Evolutionary conservation across 2,113 vertebrate genomes (phyloP).

Genomic region (Ctenomys sociabilis): DNA sequence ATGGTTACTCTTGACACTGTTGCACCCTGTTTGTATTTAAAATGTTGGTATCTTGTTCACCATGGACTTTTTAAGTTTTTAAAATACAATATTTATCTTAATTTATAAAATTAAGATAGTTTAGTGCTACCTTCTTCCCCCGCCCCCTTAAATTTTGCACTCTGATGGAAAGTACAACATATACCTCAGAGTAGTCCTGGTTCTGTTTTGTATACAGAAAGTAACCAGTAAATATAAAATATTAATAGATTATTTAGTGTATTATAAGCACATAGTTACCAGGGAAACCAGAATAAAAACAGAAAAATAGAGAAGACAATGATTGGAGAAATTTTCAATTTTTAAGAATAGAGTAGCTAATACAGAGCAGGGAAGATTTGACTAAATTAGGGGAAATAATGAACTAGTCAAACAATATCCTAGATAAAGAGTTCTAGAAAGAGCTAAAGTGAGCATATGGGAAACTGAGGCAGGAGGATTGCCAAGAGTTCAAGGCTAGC

Average conservation of each 20-base stretch:
- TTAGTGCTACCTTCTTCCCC: background rate
- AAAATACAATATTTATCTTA: conserved; percentile 22
- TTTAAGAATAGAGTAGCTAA: conserved; percentile 25
- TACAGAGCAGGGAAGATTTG: background rate
- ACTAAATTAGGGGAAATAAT: background rate
- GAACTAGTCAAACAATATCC: background rate
- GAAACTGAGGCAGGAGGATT: background rate
- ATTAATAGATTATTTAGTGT: background rate
- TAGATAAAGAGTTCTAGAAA: background rate
- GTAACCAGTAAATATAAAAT: background rate
- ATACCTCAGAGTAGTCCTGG: conserved; percentile 19
- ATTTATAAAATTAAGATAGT: background rate
- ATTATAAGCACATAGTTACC: background rate
- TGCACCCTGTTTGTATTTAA: background rate
- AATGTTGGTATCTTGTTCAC: background rate
- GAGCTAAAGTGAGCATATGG: background rate
- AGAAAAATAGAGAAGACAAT: background rate
- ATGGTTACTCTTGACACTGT: background rate
- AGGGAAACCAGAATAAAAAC: background rate
- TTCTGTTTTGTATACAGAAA: background rate
- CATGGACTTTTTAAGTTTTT: background rate
- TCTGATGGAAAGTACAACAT: background rate
- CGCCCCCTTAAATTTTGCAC: conserved; percentile 35
- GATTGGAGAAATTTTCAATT: background rate
- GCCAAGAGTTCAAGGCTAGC: background rate